Evolutionary conservation across 2,113 vertebrate genomes (phyloP), one percentile per base, ranked within the genome.

Genomic region (Donacobius atricapilla): DNA sequence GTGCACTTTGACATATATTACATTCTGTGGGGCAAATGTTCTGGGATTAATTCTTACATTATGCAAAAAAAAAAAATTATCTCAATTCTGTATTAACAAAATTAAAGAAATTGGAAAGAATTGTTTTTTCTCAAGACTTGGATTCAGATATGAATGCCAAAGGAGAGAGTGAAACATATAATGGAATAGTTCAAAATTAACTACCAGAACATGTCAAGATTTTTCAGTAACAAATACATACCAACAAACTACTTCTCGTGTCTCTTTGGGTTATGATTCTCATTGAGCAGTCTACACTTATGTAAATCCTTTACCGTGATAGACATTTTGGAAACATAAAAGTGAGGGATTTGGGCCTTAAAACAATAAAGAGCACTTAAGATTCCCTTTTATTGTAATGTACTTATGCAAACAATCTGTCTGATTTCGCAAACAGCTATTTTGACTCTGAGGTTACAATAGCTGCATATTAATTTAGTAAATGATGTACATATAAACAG

Each of bases 341-440:
- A 3, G 17, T 39, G 21, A 5, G 4, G 1, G 6, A 0, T 15
- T 28, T 68, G 27, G 1, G 7, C 13, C 17, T 64, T 60, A 31
- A 23, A 79, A 68, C 22, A 76, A 40, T 30, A 42, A 68, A n/a
- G 2, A 18, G 30, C 42, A 10, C 2, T 64, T 35, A 35, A 35
- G 2, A 76, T 39, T 35, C 44, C 6, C 10, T 71, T 76, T 63
- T n/a, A 9, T 64, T 76, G 73, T 82, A 47, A 57, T 31, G 14
- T 19, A 64, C 2, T 5, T 30, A 9, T 18, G 4, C 42, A 76
- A 70, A 57, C 3, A 24, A 58, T 16, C 33, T 37, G 40, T 39
- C 35, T 47, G 30, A 72, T 69, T 81, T 64, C 60, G 15, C 6
- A 44, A 82, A 33, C 9, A 64, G 12, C 35, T 50, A 30, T 72